A percentile compares a stretch with the other conserved stretches of the same genome.
phyloP scores from a whole-genome alignment of 2,888 invertebrate genomes.

The Pecten maximus region DNA sequence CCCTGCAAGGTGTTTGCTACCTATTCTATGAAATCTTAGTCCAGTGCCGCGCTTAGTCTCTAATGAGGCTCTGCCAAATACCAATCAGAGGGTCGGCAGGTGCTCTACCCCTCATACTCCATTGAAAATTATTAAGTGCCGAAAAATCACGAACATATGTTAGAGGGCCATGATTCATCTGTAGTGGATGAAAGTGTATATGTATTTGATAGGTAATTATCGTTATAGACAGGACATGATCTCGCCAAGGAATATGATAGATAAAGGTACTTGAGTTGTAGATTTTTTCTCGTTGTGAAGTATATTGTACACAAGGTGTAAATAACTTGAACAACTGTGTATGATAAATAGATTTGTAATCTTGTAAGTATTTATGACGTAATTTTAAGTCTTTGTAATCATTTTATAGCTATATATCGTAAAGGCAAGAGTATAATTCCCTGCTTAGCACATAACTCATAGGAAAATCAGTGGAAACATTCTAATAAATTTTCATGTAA shows the following conservation, averaged over 20 bases:
- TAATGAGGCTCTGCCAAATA: neutral
- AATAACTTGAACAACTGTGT: too few species aligned
- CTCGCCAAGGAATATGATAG: neutral
- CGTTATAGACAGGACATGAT: neutral
- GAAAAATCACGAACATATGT: conserved; percentile 20
- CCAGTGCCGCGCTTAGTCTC: neutral
- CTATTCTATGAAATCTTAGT: neutral
- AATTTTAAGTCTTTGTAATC: too few species aligned
- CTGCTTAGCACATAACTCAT: too few species aligned
- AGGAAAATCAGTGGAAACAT: too few species aligned
- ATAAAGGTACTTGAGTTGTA: too few species aligned
- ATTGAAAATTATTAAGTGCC: conserved; percentile 13
- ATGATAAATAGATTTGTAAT: too few species aligned
- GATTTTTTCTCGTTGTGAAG: too few species aligned
- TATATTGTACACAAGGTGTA: too few species aligned
- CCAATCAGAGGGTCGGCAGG: neutral
- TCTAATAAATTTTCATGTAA: too few species aligned
- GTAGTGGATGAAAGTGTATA: neutral
- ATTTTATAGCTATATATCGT: too few species aligned
- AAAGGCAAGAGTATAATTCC: too few species aligned
- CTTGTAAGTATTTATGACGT: too few species aligned
- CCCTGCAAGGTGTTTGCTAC: neutral
- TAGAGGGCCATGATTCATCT: neutral
- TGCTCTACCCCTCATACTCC: neutral
- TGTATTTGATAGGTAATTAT: neutral